phyloP scores from a whole-genome alignment of 2,113 vertebrate genomes.

The Oryctolagus cuniculus region DNA sequence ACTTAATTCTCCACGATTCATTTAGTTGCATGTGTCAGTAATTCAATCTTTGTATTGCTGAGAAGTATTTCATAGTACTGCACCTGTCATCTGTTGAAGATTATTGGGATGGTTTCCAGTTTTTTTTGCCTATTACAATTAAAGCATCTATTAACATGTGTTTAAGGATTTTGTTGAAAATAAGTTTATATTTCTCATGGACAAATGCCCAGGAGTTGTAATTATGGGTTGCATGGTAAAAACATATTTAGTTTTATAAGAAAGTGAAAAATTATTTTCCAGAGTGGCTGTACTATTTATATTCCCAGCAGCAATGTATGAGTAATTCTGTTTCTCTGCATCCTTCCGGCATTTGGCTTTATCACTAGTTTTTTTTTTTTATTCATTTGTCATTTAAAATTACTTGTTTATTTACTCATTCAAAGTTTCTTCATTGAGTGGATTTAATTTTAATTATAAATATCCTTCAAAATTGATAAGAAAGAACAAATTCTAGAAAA shows the following conservation, averaged over 20 bases:
- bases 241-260: not conserved
- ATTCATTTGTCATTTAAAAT: not conserved
- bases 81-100: not conserved
- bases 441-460: not conserved
- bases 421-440: not conserved
- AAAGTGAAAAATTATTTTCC: not conserved
- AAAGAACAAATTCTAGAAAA: not conserved
- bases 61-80: not conserved
- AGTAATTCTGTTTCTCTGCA: not conserved
- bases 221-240: not conserved
- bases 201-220: not conserved
- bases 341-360: not conserved
- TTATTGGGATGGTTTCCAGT: not conserved
- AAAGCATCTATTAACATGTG: not conserved
- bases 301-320: not conserved
- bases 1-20: not conserved
- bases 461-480: not conserved
- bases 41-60: not conserved
- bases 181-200: not conserved
- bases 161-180: not conserved
- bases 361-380: not conserved
- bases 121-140: not conserved
- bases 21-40: not conserved
- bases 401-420: not conserved
- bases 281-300: not conserved